Percentiles rank a stretch among this genome's conserved stretches.
These are phyloP conservation scores for Nephrotoma guestfalica DNA, from an alignment of 2,888 invertebrate species.

Conservation along the genomic window DNA sequence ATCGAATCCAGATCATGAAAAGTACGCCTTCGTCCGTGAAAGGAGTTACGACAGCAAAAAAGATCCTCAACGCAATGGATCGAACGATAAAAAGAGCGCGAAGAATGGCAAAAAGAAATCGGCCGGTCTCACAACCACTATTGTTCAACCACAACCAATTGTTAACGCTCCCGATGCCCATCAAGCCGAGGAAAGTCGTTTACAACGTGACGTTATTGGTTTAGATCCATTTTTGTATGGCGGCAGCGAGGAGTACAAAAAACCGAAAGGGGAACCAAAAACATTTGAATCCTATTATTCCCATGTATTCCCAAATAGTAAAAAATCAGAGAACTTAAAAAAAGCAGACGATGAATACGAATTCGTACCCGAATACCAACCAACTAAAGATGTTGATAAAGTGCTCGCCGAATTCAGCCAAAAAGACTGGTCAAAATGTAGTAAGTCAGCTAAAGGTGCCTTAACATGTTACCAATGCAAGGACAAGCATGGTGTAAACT, in stretches of 20 bases:
- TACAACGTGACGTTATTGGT: slow-evolving; percentile 9
- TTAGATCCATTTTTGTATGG: slow-evolving; percentile 13
- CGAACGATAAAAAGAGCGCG: neutral
- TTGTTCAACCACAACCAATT: neutral
- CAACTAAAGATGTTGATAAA: slow-evolving; percentile 51
- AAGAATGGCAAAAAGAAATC: neutral
- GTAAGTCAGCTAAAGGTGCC: slow-evolving; percentile 53
- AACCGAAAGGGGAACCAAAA: neutral
- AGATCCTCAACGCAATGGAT: slow-evolving; percentile 8
- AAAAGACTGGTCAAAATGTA: slow-evolving; percentile 56
- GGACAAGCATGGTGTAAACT: slow-evolving; percentile 50
- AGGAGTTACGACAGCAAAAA: slow-evolving; percentile 45
- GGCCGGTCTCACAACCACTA: neutral
- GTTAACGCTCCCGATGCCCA: neutral
- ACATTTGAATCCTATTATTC: slow-evolving; percentile 6
- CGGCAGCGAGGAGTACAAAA: neutral
- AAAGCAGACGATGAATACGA: slow-evolving; percentile 16
- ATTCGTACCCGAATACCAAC: slow-evolving; percentile 38
- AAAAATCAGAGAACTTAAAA: neutral
- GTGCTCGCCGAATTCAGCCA: slow-evolving; percentile 57
- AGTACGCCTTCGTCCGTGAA: slow-evolving; percentile 50
- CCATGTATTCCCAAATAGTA: slow-evolving; percentile 6
- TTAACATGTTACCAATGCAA: slow-evolving; percentile 65
- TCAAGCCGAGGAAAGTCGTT: slow-evolving; percentile 3
- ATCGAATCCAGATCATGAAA: slow-evolving; percentile 54